Conservation (phyloP, 2,888 invertebrate species). For the Ichneumoninae sp. region DNA sequence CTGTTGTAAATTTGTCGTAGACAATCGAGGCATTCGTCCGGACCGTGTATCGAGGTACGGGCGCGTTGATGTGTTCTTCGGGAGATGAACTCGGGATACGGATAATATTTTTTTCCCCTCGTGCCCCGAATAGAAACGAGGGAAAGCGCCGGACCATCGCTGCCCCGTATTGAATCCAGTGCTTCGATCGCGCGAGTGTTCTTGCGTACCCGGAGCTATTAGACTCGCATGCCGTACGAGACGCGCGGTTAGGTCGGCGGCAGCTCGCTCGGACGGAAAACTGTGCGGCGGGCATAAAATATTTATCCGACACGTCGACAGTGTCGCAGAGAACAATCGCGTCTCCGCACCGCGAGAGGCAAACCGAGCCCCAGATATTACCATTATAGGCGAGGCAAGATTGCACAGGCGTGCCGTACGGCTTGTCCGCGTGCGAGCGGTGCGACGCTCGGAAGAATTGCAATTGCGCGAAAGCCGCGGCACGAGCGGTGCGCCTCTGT, state of each 20-base stretch:
- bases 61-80: neutral
- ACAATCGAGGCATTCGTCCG: neutral
- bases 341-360: conserved; percentile 38
- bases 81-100: neutral
- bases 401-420: conserved; percentile 49
- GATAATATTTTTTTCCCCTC: neutral
- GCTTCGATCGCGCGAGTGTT: conserved; percentile 22
- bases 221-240: conserved; percentile 14
- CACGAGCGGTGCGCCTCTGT: conserved; percentile 38
- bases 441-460: conserved; percentile 74
- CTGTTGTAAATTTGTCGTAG: neutral
- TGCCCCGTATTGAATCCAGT: neutral
- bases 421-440: neutral
- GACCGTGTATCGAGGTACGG: neutral
- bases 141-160: neutral
- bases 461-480: conserved; percentile 78
- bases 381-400: conserved; percentile 74
- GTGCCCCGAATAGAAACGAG: conserved; percentile 5
- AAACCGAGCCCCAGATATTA: conserved; percentile 74
- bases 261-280: conserved; percentile 12
- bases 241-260: conserved; percentile 33
- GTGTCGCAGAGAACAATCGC: conserved; percentile 65
- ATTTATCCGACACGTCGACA: conserved; percentile 17
- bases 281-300: neutral
- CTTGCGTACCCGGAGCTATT: neutral